Base-by-base conservation (phyloP, 2,888 invertebrate species). In the Enoplolaimus lenunculus region DNA sequence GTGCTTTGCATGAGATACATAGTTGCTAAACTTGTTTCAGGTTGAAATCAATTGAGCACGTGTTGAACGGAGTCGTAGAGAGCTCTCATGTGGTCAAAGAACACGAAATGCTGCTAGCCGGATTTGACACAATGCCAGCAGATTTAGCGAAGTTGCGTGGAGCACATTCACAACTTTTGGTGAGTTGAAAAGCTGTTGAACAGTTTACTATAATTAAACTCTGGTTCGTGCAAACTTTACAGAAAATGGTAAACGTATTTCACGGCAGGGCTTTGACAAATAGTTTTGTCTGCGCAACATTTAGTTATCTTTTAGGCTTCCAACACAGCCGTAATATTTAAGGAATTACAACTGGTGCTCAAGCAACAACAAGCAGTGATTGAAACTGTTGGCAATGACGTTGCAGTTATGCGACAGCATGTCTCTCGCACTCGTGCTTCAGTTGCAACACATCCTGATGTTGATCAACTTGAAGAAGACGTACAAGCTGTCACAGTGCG, bases 331-430 rank as follows among this genome's bases (percentile, higher is more conserved):
- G n/a, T n/a, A n/a, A n/a, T 21, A 71, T 34, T 73, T 45, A 73
- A 81, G 80, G 86, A 87, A 70, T 85, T 93, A 81, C 91, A 92
- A 83, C 88, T 89, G 62, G 87, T 89, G 0, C 89, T 93, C 66
- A 88, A 89, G 73, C 89, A 90, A 78, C 90, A 91, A 77, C 91
- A 93, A 81, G 86, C 88, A 45, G 45, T 45, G 45, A 30, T 93
- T 80, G 93, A 94, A 81, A 90, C 90, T 81, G 86, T 95, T 83
- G 90, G 90, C 79, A 90, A 91, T 75, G 91, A 93, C 78, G 88
- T 90, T 1, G 89, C 89, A 80, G 90, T 89, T 80, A 88, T 92
- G 73, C 86, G 91, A 62, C 87, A 90, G 1, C 85, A 92, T 76
- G 91, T 93, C 3, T 92, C 93, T 78, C 88, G 88, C 76, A 91